Conservation (phyloP, 1,140 invertebrate genomes). For the Trachymyrmex septentrionalis region DNA sequence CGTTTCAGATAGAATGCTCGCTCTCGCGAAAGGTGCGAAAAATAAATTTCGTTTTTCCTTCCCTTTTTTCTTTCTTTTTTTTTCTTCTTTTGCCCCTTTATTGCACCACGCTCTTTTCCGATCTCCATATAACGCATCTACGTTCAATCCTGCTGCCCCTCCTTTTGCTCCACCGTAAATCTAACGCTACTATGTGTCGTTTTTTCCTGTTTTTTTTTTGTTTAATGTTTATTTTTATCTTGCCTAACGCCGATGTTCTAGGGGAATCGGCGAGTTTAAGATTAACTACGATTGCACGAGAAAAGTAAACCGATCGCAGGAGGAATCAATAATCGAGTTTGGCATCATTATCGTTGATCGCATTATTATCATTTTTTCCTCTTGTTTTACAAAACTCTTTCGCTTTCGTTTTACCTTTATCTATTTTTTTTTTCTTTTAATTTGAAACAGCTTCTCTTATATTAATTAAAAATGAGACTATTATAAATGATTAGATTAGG, state of each 20-base stretch:
- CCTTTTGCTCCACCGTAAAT: conserved; percentile 4
- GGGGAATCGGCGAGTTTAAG: conserved; percentile 4
- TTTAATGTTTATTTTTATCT: conserved; percentile 4
- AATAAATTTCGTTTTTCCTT: conserved; percentile 38
- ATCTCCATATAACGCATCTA: conserved; percentile 2
- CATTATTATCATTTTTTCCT: not conserved
- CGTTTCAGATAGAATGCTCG: conserved; percentile 51
- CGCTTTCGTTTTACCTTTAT: not conserved
- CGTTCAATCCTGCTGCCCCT: not conserved
- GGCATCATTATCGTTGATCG: not conserved
- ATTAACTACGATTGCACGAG: conserved; percentile 53
- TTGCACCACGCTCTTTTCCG: conserved; percentile 6
- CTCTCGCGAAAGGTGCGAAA: conserved; percentile 40
- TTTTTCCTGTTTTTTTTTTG: conserved; percentile 42
- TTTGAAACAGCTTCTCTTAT: not conserved
- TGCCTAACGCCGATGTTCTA: conserved; percentile 32
- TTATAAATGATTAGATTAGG: conserved; percentile 34
- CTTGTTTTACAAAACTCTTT: not conserved
- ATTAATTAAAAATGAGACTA: conserved; percentile 27
- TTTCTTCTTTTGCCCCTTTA: conserved; percentile 1
- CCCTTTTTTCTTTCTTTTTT: conserved; percentile 4
- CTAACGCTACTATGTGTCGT: conserved; percentile 2
- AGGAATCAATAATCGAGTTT: conserved; percentile 30
- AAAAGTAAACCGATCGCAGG: conserved; percentile 15
- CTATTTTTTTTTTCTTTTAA: conserved; percentile 1